Evolutionary conservation across 2,113 vertebrate genomes (phyloP).

Genomic region (Neopipo cinnamomea): DNA sequence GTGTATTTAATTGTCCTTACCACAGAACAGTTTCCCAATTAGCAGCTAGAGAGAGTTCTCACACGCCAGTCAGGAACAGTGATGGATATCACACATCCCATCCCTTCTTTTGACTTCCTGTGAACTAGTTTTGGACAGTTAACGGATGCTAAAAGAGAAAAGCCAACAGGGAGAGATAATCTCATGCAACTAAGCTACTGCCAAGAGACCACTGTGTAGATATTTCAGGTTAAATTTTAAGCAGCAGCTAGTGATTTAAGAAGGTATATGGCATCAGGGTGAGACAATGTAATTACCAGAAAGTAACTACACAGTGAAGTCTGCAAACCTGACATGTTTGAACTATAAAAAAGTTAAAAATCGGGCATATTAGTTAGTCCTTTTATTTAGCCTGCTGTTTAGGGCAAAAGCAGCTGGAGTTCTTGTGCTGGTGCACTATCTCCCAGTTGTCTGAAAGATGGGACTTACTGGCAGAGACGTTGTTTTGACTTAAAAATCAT

Average conservation of each 20-base stretch:
- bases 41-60: neutral
- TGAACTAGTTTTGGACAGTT: neutral
- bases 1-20: neutral
- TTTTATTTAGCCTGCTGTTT: neutral
- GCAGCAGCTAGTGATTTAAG: neutral
- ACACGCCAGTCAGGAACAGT: rapidly evolving
- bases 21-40: neutral
- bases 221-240: neutral
- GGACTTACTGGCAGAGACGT: neutral
- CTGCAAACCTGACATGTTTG: neutral
- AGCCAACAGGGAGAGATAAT: neutral
- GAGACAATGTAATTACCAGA: neutral
- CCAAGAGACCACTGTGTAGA: neutral
- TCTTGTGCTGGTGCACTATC: neutral
- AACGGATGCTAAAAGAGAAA: neutral
- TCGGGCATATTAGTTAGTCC: neutral
- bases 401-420: neutral
- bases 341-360: neutral
- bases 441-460: neutral
- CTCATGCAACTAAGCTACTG: neutral
- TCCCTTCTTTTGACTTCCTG: neutral
- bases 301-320: neutral
- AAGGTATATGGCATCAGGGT: neutral
- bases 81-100: neutral
- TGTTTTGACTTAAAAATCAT: constrained; percentile 31